Evolutionary conservation across 2,888 invertebrate species (phyloP).

Genomic region (Zaprionus bogoriensis): DNA sequence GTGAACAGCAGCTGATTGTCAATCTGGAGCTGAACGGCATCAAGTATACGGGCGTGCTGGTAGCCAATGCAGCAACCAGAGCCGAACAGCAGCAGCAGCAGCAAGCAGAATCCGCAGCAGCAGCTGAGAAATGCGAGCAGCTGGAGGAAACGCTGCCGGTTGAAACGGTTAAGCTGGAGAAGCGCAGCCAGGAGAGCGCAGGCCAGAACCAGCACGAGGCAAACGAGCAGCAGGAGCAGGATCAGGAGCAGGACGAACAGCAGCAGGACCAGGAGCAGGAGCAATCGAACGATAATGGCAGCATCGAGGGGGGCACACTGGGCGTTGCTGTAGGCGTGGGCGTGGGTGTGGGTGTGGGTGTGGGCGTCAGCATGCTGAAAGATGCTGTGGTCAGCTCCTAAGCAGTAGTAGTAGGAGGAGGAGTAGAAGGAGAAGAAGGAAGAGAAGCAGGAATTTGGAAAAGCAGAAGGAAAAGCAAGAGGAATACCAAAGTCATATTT

Average conservation of each 20-base stretch:
- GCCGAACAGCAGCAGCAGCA: background rate
- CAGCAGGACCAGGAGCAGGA: too few relatives aligned
- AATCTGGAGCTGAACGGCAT: constrained; percentile 98
- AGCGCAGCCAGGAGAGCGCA: constrained; percentile 22
- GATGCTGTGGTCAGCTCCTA: constrained; percentile 63
- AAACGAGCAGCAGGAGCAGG: constrained; percentile 23
- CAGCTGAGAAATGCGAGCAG: background rate
- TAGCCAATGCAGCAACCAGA: constrained; percentile 84
- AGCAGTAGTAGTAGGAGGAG: too few relatives aligned
- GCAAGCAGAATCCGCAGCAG: background rate
- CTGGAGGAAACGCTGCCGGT: background rate
- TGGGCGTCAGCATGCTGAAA: constrained; percentile 45
- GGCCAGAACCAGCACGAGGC: constrained; percentile 27
- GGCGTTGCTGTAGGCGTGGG: constrained; percentile 34
- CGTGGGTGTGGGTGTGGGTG: constrained; percentile 15
- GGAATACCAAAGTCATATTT: constrained; percentile 77
- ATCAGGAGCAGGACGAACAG: constrained; percentile 14
- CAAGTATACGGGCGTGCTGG: constrained; percentile 97
- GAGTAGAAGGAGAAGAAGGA: constrained; percentile 17
- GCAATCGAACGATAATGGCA: constrained; percentile 29
- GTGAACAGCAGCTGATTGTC: constrained; percentile 94
- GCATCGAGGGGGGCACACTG: constrained; percentile 12
- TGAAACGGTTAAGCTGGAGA: constrained; percentile 21
- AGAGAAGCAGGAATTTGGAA: constrained; percentile 3
- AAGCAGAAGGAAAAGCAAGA: constrained; percentile 20